Evolutionary conservation across 1,140 invertebrate species (phyloP).

Genomic region (Lepidurus couesii): DNA sequence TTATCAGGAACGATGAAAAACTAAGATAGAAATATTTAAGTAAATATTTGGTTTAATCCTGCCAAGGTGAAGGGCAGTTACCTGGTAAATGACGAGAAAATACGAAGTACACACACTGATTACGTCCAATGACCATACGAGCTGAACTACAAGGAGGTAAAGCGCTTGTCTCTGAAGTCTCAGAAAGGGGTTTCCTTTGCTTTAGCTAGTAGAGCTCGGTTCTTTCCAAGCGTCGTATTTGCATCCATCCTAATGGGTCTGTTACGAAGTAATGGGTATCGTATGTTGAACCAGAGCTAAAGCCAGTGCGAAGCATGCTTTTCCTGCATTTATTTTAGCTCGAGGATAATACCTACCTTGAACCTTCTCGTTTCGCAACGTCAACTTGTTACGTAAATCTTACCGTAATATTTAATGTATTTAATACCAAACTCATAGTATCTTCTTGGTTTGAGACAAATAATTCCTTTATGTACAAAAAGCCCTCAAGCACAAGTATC

Average conservation of each 20-base stretch:
- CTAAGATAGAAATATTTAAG: no score
- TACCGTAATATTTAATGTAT: no score
- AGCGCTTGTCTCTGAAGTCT: not conserved
- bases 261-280: not conserved
- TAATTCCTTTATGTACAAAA: not conserved
- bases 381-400: no score
- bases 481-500: not conserved
- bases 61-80: no score
- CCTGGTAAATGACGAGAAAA: not conserved
- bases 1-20: not conserved
- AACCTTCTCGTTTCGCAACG: no score
- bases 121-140: not conserved
- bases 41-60: no score
- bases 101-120: not conserved
- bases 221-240: not conserved
- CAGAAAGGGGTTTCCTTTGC: not conserved
- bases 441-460: no score
- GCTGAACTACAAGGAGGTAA: not conserved
- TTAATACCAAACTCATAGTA: no score
- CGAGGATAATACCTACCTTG: not conserved
- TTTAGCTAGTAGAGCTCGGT: not conserved
- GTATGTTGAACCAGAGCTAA: not conserved
- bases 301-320: not conserved
- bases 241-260: not conserved
- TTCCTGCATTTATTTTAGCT: not conserved